Evolutionary conservation across 1,140 invertebrate species (phyloP).

Genomic region (Zophobas morio): DNA sequence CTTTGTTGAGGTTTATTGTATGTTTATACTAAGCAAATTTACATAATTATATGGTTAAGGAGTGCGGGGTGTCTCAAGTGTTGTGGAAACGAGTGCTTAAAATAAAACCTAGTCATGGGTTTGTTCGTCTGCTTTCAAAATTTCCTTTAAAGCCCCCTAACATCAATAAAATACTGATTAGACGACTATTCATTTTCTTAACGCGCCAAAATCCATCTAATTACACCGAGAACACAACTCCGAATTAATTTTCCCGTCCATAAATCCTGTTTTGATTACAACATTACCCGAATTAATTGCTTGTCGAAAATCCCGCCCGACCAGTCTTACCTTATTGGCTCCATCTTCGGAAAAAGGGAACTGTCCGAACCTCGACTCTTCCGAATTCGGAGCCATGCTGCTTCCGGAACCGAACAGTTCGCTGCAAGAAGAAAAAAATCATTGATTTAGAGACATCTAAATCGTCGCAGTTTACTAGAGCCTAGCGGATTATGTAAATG

Average conservation of each 20-base stretch:
- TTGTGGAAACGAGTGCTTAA: background rate
- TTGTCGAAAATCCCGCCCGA: background rate
- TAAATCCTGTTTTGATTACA: background rate
- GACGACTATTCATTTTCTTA: background rate
- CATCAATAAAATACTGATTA: background rate
- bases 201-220: background rate
- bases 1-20: conserved; percentile 31
- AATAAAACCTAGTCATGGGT: too few relatives aligned
- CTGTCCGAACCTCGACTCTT: conserved; percentile 55
- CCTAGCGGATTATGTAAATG: background rate
- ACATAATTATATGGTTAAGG: conserved; percentile 26
- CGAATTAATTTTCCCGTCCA: conserved; percentile 1
- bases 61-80: background rate
- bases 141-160: too few relatives aligned
- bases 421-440: conserved; percentile 57
- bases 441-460: background rate
- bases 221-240: background rate
- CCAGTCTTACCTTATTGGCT: conserved; percentile 59
- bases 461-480: background rate
- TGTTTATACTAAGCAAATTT: conserved; percentile 22
- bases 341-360: conserved; percentile 60
- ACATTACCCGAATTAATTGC: conserved; percentile 6
- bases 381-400: conserved; percentile 63
- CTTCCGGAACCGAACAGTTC: conserved; percentile 60
- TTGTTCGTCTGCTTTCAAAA: too few relatives aligned